These are phyloP conservation scores for Neodiprion fabricii DNA, from an alignment of 1,140 invertebrate genomes.

Conservation along the genomic window DNA sequence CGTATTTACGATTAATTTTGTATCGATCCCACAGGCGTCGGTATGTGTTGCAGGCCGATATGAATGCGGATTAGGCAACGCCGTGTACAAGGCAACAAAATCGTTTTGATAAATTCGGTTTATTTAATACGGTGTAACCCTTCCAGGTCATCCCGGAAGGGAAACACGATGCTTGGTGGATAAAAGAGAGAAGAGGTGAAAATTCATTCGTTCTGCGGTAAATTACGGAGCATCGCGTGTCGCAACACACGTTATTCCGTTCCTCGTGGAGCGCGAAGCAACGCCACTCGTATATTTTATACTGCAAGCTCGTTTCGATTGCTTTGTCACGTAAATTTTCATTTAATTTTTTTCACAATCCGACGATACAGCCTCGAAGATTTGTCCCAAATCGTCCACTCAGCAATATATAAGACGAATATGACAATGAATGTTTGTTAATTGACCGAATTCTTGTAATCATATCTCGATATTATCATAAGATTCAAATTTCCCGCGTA, in stretches of 20 bases:
- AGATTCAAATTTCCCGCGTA: too few species aligned
- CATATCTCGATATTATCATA: too few species aligned
- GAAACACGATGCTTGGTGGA: neutral
- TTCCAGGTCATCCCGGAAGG: neutral
- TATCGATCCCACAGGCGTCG: neutral
- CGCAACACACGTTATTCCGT: neutral
- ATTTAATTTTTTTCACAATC: too few species aligned
- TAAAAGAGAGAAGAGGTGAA: neutral
- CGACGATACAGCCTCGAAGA: too few species aligned
- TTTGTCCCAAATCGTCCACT: too few species aligned
- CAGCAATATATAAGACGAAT: too few species aligned
- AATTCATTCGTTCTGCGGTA: neutral
- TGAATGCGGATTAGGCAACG: neutral
- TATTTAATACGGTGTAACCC: neutral
- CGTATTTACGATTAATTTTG: neutral
- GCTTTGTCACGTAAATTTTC: too few species aligned
- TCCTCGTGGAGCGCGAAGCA: too few species aligned
- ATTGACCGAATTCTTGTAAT: too few species aligned
- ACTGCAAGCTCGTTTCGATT: too few species aligned
- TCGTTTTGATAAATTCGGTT: neutral
- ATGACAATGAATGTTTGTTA: too few species aligned
- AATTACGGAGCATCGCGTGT: neutral
- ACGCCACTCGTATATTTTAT: too few species aligned
- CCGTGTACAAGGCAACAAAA: neutral
- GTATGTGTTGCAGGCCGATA: neutral